phyloP scores from a whole-genome alignment of 1,140 invertebrate genomes.

The Drosophila bocqueti region DNA sequence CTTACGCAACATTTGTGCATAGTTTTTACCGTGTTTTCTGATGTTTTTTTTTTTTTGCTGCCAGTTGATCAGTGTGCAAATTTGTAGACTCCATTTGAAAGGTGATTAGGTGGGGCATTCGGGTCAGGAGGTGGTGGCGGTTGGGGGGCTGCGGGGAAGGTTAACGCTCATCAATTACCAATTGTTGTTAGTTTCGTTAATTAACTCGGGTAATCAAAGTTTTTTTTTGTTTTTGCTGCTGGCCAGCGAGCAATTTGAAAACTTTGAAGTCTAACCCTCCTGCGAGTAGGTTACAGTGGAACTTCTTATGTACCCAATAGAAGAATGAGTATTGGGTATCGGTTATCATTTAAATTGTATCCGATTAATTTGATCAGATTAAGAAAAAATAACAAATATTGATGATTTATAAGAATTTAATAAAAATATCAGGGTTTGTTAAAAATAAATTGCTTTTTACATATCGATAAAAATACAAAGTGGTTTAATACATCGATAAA shows the following conservation, averaged over 20 bases:
- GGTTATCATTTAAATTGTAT: neutral
- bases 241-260: slow-evolving; percentile 18
- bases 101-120: slow-evolving; percentile 47
- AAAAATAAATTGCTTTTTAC: no score
- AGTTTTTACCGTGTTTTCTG: slow-evolving; percentile 12
- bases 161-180: slow-evolving; percentile 71
- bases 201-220: slow-evolving; percentile 70
- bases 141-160: slow-evolving; percentile 1
- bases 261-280: slow-evolving; percentile 10
- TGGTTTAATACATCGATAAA: no score
- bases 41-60: slow-evolving; percentile 5
- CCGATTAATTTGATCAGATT: neutral
- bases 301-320: neutral
- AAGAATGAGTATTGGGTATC: neutral
- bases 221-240: slow-evolving; percentile 15
- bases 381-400: neutral
- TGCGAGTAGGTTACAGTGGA: neutral
- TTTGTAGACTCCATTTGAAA: slow-evolving; percentile 49
- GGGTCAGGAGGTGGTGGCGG: neutral
- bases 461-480: no score
- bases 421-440: no score
- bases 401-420: neutral
- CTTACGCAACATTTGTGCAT: slow-evolving; percentile 50
- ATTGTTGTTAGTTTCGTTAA: slow-evolving; percentile 69
- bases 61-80: slow-evolving; percentile 45